Conservation (phyloP, 2,113 vertebrate genomes). For the Halichoeres trimaculatus region DNA sequence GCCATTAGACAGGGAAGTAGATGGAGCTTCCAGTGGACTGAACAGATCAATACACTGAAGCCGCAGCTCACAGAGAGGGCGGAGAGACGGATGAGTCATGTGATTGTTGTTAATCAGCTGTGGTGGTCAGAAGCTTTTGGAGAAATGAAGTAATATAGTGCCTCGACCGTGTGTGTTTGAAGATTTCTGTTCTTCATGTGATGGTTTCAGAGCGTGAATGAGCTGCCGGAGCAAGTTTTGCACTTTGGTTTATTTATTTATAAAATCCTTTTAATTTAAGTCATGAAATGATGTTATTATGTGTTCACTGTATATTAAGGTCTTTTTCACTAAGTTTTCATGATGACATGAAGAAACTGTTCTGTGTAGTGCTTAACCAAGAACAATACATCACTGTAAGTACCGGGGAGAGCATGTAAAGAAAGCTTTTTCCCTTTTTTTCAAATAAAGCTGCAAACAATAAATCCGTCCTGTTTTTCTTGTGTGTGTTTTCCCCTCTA, state of each 20-base stretch:
- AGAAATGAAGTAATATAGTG: conserved; percentile 56
- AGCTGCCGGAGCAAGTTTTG: conserved; percentile 12
- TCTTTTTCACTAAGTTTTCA: conserved; percentile 31
- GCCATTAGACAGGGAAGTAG: conserved; percentile 41
- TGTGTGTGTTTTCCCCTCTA: conserved; percentile 12
- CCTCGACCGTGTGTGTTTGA: conserved; percentile 46
- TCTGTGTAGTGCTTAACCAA: conserved; percentile 40
- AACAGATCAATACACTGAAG: conserved; percentile 48
- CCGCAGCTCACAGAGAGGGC: conserved; percentile 17
- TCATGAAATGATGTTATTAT: conserved; percentile 4
- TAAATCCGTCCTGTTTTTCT: background rate
- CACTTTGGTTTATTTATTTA: conserved; percentile 57
- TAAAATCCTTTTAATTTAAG: conserved; percentile 8
- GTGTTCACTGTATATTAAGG: conserved; percentile 30
- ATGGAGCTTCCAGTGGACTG: conserved; percentile 36
- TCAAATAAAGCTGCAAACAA: conserved; percentile 52
- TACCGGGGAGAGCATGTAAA: conserved; percentile 37
- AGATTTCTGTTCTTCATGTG: conserved; percentile 9
- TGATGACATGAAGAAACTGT: conserved; percentile 11
- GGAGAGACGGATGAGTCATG: background rate
- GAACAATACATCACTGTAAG: conserved; percentile 31
- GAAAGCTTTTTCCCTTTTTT: conserved; percentile 28
- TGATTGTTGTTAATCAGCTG: conserved; percentile 16
- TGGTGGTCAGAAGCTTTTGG: conserved; percentile 36
- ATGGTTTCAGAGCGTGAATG: background rate